Base-by-base conservation (phyloP, 2,888 invertebrate species). In the Drosophila imparisetae region DNA sequence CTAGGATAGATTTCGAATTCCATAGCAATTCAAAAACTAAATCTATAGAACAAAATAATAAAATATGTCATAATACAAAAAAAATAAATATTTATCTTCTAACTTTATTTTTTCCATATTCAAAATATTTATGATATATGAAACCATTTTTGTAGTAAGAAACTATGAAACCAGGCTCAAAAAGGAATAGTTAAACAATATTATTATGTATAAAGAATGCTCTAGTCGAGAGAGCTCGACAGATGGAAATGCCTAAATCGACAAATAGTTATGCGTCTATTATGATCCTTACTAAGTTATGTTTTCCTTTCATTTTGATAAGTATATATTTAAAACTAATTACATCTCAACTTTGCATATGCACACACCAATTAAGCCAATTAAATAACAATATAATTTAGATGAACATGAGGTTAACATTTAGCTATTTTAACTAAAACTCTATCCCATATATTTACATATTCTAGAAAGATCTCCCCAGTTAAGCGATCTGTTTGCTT, bases 401-500 rank as follows among this genome's bases (percentile, higher is more conserved):
- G 10, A 24, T 45, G 15, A 45, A 45, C 24, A 21, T 21, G 6
- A 6, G 42, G 6, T 21, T 42, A 4, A 45, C 24, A 24, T 15
- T 45, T 40, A 8, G 8, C 40, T 40, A 40, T n/a, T 8, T 45
- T 4, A 24, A 15, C 21, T 45, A 24, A 15, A 45, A 8, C 24
- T 45, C 18, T n/a, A 40, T 40, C 4, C 15, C 13, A 24, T 24
- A 4, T 24, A 15, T 45, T 45, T 45, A 45, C 45, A 45, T 45
- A 24, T 45, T 45, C 45, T 45, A 15, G 45, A 24, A 45, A 45
- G 24, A 45, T 45, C 45, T 45, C 15, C 8, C 21, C 13, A 52
- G 45, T 18, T 38, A 63, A 57, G 30, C 64, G 55, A 63, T 63
- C 53, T 76, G 68, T 74, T 76, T 75, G 70, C 81, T 76, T 50